Conservation (phyloP, 2,797 vertebrate genomes). For the Brachymystax lenok region DNA sequence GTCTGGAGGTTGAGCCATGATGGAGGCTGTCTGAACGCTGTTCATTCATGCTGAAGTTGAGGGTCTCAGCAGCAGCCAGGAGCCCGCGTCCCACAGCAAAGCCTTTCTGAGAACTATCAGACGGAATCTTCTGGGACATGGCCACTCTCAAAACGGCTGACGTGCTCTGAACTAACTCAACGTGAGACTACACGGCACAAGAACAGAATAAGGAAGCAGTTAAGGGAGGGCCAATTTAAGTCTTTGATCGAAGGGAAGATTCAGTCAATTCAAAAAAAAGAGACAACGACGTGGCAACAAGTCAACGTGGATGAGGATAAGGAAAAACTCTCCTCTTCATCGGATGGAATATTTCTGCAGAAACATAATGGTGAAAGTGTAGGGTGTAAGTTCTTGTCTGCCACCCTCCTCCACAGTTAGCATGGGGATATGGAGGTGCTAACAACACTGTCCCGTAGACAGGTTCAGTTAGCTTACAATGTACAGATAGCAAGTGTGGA, state of each 20-base stretch:
- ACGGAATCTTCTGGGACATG: conserved; percentile 77
- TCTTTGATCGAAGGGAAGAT: conserved; percentile 37
- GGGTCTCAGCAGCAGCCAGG: conserved; percentile 76
- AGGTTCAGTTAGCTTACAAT: conserved; percentile 13
- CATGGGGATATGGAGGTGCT: conserved; percentile 28
- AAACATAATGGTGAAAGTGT: conserved; percentile 71
- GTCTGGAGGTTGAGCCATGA: conserved; percentile 49
- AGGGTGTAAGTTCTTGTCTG: conserved; percentile 59
- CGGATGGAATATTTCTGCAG: conserved; percentile 64
- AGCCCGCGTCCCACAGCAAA: conserved; percentile 78
- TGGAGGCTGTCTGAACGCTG: conserved; percentile 56
- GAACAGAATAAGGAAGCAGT: conserved; percentile 53
- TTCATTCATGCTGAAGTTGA: conserved; percentile 76
- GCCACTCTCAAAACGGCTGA: conserved; percentile 35
- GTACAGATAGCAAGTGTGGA: conserved; percentile 16
- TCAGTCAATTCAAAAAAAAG: conserved; percentile 43
- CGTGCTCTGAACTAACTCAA: conserved; percentile 13
- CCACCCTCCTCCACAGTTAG: conserved; percentile 35
- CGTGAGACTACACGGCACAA: conserved; percentile 31
- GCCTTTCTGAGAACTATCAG: conserved; percentile 69
- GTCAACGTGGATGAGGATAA: conserved; percentile 47
- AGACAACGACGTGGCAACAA: conserved; percentile 36
- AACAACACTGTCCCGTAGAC: conserved; percentile 14
- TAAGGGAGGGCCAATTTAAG: conserved; percentile 10
- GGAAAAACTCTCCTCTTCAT: conserved; percentile 63